Evolutionary conservation across 2,797 vertebrate species (phyloP), one percentile per base, ranked within the genome.

Genomic region (Paratrypauchen microcephalus): DNA sequence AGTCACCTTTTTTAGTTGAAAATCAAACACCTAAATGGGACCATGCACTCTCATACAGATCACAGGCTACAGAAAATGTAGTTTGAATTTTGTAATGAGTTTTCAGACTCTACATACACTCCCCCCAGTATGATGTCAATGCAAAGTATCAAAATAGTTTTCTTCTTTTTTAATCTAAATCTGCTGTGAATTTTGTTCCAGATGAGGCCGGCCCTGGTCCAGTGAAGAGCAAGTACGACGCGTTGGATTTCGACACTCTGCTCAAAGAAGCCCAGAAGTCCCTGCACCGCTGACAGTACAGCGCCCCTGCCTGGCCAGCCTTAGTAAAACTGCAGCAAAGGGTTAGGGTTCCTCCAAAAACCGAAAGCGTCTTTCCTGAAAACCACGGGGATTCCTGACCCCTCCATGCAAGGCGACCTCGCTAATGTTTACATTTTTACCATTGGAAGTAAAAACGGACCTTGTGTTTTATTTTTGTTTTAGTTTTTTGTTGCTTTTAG

Each of bases 381-480:
- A 72, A 36, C 32, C 84, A 24, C 39, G 36, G 67, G 47, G 83
- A 82, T 80, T 80, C 78, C 95, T 92, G 92, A 95, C 95, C 97
- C 95, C 96, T 97, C 96, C 95, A 95, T 91, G 85, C 94, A 96
- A 96, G 96, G 95, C 96, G 91, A 96, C 96, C 96, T 96, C 93
- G 93, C 93, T 91, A 87, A 97, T 98, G 97, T 99, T 99, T 99
- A 99, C 97, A 97, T 97, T 97, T 97, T 96, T 95, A 96, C 94
- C 89, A 86, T 92, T 91, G 94, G 95, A 94, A 86, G 93, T 94
- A 77, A 88, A 45, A 70, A 87, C 86, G 80, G 84, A 89, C 85
- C 77, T 83, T 76, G 75, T 69, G 75, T 55, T 66, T 45, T 41
- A 12, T 41, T 32, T 45, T 72, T 23, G 8, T 76, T 63, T 77